A percentile compares a stretch with the other conserved stretches of the same genome.
These are phyloP conservation scores for Rhinichthys osculus DNA, from an alignment of 2,797 vertebrate species.

Conservation along the genomic window DNA sequence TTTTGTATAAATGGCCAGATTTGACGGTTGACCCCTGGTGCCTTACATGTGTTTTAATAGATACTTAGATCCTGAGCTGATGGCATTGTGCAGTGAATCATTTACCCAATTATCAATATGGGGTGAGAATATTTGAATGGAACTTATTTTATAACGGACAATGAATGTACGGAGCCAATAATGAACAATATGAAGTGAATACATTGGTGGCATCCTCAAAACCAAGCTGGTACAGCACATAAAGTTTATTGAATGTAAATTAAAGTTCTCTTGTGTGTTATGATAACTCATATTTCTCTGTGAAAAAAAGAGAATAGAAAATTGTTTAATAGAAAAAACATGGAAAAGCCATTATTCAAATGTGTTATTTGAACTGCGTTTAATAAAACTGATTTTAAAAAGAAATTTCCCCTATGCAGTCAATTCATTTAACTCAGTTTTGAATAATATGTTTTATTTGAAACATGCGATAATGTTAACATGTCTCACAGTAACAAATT, in stretches of 20 bases:
- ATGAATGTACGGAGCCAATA: conserved; percentile 54
- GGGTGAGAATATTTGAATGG: conserved; percentile 13
- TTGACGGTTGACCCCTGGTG: conserved; percentile 58
- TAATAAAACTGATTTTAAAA: conserved; percentile 24
- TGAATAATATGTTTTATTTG: neutral
- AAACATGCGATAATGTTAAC: neutral
- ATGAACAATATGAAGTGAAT: conserved; percentile 9
- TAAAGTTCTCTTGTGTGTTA: neutral
- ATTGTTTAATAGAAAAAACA: neutral
- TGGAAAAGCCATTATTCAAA: conserved; percentile 13
- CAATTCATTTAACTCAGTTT: neutral
- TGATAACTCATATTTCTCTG: conserved; percentile 4
- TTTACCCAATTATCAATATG: neutral
- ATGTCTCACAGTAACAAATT: neutral
- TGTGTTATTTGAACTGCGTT: neutral
- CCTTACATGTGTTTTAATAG: conserved; percentile 56
- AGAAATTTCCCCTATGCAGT: neutral
- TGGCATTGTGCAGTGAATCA: neutral
- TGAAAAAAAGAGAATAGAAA: neutral
- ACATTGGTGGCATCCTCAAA: neutral
- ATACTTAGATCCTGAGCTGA: neutral
- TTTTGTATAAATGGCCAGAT: conserved; percentile 14
- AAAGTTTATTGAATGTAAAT: conserved; percentile 30
- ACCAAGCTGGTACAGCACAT: neutral
- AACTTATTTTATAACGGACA: conserved; percentile 43